Evolutionary conservation across 2,888 invertebrate genomes (phyloP).

Genomic region (Bursaphelenchus okinawaensis): DNA sequence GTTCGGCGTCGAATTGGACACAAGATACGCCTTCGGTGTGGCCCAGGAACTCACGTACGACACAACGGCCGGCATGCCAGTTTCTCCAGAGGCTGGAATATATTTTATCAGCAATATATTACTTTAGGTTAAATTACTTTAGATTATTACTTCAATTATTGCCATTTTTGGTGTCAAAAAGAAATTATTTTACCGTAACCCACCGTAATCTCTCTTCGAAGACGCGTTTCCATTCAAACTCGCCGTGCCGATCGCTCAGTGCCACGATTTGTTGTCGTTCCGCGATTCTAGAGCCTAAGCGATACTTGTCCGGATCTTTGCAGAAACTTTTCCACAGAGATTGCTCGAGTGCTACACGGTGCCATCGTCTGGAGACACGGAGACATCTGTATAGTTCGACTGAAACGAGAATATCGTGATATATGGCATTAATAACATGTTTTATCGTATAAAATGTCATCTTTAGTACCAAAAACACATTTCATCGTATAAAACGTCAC

Average conservation of each 20-base stretch:
- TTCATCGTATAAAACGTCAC: background rate
- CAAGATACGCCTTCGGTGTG: constrained; percentile 63
- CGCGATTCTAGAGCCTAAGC: constrained; percentile 20
- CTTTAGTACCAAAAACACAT: background rate
- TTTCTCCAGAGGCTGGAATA: constrained; percentile 59
- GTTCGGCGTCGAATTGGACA: constrained; percentile 63
- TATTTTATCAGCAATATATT: background rate
- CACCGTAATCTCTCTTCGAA: constrained; percentile 61
- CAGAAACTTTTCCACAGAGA: constrained; percentile 20
- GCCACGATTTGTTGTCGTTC: constrained; percentile 17
- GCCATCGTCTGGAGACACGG: constrained; percentile 22
- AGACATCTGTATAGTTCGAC: constrained; percentile 19
- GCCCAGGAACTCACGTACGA: constrained; percentile 63
- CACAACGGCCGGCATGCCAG: constrained; percentile 62
- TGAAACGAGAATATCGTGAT: constrained; percentile 9
- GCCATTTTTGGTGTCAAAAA: background rate
- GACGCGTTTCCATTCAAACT: constrained; percentile 60
- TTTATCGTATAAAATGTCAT: background rate
- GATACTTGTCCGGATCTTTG: constrained; percentile 16
- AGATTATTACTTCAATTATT: background rate
- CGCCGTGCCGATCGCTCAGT: constrained; percentile 15
- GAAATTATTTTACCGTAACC: background rate
- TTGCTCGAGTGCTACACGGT: constrained; percentile 6
- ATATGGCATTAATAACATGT: no score
- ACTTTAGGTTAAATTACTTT: background rate